These are phyloP conservation scores for Stegastes partitus DNA, from an alignment of 2,113 vertebrate species.

Conservation along the genomic window DNA sequence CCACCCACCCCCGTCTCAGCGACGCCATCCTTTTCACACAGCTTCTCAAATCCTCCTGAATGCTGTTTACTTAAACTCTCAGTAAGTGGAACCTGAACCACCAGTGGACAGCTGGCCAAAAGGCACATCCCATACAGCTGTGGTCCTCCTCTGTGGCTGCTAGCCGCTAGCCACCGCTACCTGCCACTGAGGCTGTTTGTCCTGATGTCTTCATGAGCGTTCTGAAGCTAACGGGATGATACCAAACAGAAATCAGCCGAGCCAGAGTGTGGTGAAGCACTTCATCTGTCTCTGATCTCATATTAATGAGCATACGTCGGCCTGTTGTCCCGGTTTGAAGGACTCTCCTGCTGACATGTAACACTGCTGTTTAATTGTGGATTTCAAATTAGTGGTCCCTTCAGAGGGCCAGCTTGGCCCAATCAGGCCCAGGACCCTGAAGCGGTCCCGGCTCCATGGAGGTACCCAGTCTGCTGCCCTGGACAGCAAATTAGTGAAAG, in stretches of 20 bases:
- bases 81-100: constrained; percentile 52
- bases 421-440: constrained; percentile 21
- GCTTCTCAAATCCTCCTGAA: constrained; percentile 60
- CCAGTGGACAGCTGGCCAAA: constrained; percentile 48
- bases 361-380: constrained; percentile 27
- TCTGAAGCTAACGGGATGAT: background rate
- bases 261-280: constrained; percentile 3
- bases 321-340: constrained; percentile 34
- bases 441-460: constrained; percentile 16
- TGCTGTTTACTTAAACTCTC: constrained; percentile 52
- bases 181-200: constrained; percentile 15
- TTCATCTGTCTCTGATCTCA: background rate
- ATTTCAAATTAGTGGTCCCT: constrained; percentile 16
- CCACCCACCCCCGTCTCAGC: constrained; percentile 15
- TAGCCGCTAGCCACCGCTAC: background rate
- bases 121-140: constrained; percentile 34
- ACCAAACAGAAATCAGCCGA: background rate
- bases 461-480: constrained; percentile 20
- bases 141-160: constrained; percentile 22
- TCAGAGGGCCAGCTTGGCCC: constrained; percentile 9
- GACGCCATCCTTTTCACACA: constrained; percentile 44
- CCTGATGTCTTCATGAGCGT: background rate
- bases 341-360: constrained; percentile 5
- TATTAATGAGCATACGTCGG: background rate
- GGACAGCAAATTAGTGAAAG: constrained; percentile 40